Percentiles rank a stretch among this genome's conserved stretches.
Evolutionary conservation across 2,797 vertebrate genomes (phyloP).

Genomic region (Acridotheres tristis): DNA sequence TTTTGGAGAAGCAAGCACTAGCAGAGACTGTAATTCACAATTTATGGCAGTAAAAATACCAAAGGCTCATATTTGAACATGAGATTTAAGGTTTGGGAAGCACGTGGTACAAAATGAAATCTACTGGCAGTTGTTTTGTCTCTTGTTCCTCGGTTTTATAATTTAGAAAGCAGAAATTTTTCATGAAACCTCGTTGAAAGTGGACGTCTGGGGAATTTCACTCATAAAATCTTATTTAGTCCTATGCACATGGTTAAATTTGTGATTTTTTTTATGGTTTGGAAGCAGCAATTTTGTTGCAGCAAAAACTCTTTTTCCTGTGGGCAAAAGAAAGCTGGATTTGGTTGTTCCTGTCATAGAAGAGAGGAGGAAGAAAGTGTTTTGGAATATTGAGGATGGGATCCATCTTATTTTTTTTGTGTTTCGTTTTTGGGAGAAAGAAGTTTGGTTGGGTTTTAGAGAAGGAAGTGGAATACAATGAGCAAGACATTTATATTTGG

Average conservation of each 20-base stretch:
- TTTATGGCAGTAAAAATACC: constrained; percentile 24
- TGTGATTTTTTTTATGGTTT: background rate
- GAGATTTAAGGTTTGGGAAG: background rate
- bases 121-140: background rate
- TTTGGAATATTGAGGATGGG: background rate
- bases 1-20: constrained; percentile 6
- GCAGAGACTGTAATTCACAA: constrained; percentile 54
- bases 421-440: background rate
- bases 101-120: background rate
- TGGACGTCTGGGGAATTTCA: background rate
- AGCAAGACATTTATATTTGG: background rate
- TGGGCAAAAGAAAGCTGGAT: background rate
- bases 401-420: fast-evolving
- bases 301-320: background rate
- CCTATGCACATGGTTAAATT: fast-evolving
- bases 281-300: background rate
- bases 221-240: background rate
- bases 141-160: background rate
- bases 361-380: background rate
- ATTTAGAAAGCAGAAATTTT: background rate
- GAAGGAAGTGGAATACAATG: background rate
- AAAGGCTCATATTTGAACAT: constrained; percentile 6
- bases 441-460: background rate
- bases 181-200: background rate
- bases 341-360: background rate